Base-by-base conservation (phyloP, 1,140 invertebrate genomes). In the Elymnias hypermnestra region DNA sequence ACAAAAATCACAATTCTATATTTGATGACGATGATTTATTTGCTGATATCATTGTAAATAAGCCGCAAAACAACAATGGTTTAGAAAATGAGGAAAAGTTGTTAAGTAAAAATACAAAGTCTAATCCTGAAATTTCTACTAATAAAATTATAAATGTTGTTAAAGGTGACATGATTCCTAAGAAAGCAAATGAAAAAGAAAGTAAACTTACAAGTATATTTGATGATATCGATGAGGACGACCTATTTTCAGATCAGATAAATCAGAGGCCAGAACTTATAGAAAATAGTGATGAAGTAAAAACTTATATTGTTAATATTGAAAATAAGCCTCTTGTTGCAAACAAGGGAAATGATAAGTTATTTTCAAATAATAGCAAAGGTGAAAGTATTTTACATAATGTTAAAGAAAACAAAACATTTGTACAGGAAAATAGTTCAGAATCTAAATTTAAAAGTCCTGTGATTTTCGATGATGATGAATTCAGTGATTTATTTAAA, bases 1-100 rank as follows among this genome's bases (percentile, higher is more conserved):
- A 58, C 42, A 36, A 43, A 10, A 44, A 21, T 17, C 66, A 66
- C 36, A 74, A 74, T 45, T 63, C 71, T 3, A 48, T 83, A 14
- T 79, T 82, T 40, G 73, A 72, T 47, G 79, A 82, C 25, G 73
- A 78, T 53, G 72, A 81, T 53, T 39, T 84, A 18, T 84, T 84
- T 51, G 50, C 61, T 31, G 65, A 82, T 40, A 22, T 81, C 6
- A 41, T 56, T 22, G 39, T 19, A 36, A 53, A 14, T n/a, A n/a
- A n/a, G n/a, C n/a, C n/a, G n/a, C n/a, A n/a, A n/a, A n/a, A n/a
- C n/a, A n/a, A n/a, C n/a, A n/a, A n/a, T n/a, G n/a, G n/a, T n/a
- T 65, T 71, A 53, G 64, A 71, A 39, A 63, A 58, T 13, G 63
- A 72, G 18, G 66, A 72, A 41, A 63, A 67, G 14, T 53, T 72